phyloP scores from a whole-genome alignment of 2,113 vertebrate genomes.

The Rattus norvegicus region DNA sequence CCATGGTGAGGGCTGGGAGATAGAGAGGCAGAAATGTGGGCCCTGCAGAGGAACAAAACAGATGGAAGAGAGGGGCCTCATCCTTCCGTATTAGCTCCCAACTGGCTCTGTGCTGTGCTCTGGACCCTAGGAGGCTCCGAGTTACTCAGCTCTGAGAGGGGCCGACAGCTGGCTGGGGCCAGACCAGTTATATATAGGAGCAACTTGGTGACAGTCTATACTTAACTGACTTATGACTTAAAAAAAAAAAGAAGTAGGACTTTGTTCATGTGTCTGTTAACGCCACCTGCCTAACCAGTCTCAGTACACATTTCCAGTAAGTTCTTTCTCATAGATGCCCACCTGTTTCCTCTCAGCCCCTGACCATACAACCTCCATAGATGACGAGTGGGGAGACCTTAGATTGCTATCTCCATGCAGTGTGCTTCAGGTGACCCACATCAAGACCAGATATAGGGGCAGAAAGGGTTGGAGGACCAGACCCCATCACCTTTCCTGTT shows the following conservation, averaged over 20 bases:
- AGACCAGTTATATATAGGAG: slow-evolving; percentile 83
- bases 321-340: not conserved
- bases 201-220: slow-evolving; percentile 85
- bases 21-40: not conserved
- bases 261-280: slow-evolving; percentile 62
- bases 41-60: not conserved
- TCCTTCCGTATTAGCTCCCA: not conserved
- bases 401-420: not conserved
- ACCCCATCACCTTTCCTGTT: not conserved
- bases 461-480: accelerated
- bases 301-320: not conserved
- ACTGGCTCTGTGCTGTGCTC: not conserved
- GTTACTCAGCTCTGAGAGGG: slow-evolving; percentile 52
- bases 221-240: slow-evolving; percentile 89
- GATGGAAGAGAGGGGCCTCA: not conserved
- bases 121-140: not conserved
- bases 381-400: not conserved
- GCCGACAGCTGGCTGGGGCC: slow-evolving; percentile 70
- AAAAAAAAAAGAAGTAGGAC: slow-evolving; percentile 73
- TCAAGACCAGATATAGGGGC: not conserved
- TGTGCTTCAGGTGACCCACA: not conserved
- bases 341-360: not conserved
- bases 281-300: not conserved
- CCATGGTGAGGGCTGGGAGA: not conserved
- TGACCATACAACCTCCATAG: not conserved